Conservation (phyloP, 1,140 invertebrate species). For the Ptiloglossa arizonensis region DNA sequence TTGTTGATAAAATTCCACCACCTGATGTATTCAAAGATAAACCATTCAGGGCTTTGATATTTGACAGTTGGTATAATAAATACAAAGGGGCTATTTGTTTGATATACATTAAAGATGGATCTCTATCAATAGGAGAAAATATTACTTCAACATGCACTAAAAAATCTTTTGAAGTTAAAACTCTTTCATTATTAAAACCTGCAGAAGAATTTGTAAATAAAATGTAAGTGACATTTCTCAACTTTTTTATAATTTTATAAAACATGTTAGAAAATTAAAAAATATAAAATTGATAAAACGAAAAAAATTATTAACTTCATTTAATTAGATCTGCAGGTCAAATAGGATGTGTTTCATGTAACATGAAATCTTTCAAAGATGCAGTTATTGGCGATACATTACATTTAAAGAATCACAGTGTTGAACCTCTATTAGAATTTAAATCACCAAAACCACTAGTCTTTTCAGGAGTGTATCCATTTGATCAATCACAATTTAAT, state of each 20-base stretch:
- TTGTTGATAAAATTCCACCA: constrained; percentile 90
- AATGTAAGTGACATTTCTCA: constrained; percentile 84
- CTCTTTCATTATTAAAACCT: constrained; percentile 91
- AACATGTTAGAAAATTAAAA: constrained; percentile 9
- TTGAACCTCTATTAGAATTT: constrained; percentile 87
- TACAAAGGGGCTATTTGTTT: constrained; percentile 93
- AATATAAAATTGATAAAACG: not conserved
- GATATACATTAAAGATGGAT: constrained; percentile 90
- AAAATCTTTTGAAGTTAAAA: constrained; percentile 90
- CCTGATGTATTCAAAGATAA: constrained; percentile 85
- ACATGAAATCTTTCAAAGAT: constrained; percentile 90
- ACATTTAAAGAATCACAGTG: constrained; percentile 81
- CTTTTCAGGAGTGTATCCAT: constrained; percentile 96
- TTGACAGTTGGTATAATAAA: constrained; percentile 97
- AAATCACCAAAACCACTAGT: constrained; percentile 92
- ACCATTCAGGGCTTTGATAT: constrained; percentile 91
- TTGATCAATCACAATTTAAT: constrained; percentile 92
- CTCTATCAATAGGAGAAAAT: constrained; percentile 86
- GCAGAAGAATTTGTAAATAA: constrained; percentile 86
- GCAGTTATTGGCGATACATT: constrained; percentile 93
- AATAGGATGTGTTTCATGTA: constrained; percentile 91
- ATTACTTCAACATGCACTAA: constrained; percentile 85
- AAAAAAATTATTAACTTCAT: not conserved
- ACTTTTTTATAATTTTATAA: constrained; percentile 7
- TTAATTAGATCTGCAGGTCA: constrained; percentile 84